Base-by-base conservation (phyloP, 1,140 invertebrate species). In the Hesperophylax magnus region DNA sequence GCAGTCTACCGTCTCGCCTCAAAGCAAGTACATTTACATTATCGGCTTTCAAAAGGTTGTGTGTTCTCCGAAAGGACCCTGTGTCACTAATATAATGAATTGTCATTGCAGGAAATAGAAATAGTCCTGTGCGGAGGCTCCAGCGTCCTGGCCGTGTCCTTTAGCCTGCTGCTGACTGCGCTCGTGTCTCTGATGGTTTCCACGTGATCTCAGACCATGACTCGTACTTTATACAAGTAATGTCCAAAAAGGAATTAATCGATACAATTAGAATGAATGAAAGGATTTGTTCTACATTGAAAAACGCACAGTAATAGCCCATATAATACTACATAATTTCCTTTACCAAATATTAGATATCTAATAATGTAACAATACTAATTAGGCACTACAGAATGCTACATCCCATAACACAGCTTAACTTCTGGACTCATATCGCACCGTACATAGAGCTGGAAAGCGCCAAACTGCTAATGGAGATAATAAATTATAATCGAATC, bases 121-220 rank as follows among this genome's bases (percentile, higher is more conserved):
- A 95, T 95, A 81, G 93, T 94, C 85, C 91, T 93, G 79, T 95
- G 94, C 86, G 94, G 94, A 67, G 88, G 86, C 61, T 79, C 77
- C 15, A 65, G 69, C 27, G 20, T 31, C 11, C 22, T 83, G 17
- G 5, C 60, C 31, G 18, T 60, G 6, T 79, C 75, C 11, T 74
- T 39, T 31, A 34, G 24, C 20, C 52, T 81, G 20, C 53, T 84
- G 22, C 17, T 79, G 27, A 27, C 56, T 18, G n/a, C 76, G 8
- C 14, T 83, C n/a, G 31, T 60, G 11, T 31, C 60, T 17, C 20
- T 79, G 18, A 34, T 71, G 15, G 20, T 63, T 54, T 63, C 53
- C 77, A 83, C 82, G 79, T 83, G 82, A 83, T 81, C 82, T 67
- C 69, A 22, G 52, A 69, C 17, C 20, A n/a, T 52, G 3, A 24